These are phyloP conservation scores for Pangasius larnaudii DNA, from an alignment of 2,797 vertebrate genomes.

Conservation along the genomic window DNA sequence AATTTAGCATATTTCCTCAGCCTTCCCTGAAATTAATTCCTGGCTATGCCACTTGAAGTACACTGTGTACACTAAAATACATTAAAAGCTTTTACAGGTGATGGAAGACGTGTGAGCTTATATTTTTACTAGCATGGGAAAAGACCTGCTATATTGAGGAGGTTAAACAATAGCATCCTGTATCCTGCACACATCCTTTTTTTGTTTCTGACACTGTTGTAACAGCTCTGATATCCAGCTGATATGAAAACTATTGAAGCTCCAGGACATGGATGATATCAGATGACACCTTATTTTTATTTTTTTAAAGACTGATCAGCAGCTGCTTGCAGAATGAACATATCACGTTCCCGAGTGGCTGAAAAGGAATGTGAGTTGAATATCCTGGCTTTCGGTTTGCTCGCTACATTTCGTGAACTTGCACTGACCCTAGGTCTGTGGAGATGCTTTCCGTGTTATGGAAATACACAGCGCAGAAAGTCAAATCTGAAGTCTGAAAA, in stretches of 20 bases:
- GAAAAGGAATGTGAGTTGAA: slow-evolving; percentile 22
- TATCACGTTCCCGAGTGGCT: slow-evolving; percentile 14
- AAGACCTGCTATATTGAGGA: background rate
- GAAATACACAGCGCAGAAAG: background rate
- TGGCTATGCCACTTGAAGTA: background rate
- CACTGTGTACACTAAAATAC: background rate
- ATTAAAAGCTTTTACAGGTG: background rate
- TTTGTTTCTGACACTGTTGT: slow-evolving; percentile 29
- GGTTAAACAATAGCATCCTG: background rate
- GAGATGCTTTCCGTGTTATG: slow-evolving; percentile 12
- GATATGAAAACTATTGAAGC: slow-evolving; percentile 18
- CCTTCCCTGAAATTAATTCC: background rate
- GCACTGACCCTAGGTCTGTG: slow-evolving; percentile 1
- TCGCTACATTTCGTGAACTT: slow-evolving; percentile 19
- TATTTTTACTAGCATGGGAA: background rate
- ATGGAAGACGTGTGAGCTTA: background rate
- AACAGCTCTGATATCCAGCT: slow-evolving; percentile 60
- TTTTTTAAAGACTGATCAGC: background rate
- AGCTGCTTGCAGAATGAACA: slow-evolving; percentile 11
- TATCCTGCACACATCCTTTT: background rate
- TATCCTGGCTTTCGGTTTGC: slow-evolving; percentile 6
- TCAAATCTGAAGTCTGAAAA: slow-evolving; percentile 18
- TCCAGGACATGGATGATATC: slow-evolving; percentile 19
- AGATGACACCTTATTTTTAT: slow-evolving; percentile 7
- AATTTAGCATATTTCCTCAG: slow-evolving; percentile 6